Base-by-base conservation (phyloP, 1,140 invertebrate genomes). In the Cyclargus thomasi region DNA sequence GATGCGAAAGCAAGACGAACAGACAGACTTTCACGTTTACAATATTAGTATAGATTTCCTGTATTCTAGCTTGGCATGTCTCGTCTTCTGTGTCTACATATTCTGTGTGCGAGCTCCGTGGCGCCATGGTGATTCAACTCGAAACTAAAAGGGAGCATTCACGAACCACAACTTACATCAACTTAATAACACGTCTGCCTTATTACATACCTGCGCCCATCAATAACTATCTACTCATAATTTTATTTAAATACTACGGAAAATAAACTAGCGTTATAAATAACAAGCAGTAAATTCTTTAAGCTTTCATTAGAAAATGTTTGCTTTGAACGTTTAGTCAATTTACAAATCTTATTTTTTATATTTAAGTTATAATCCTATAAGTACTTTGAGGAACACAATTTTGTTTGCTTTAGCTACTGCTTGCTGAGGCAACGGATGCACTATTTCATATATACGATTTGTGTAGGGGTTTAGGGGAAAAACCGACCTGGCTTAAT, bases 101-200 rank as follows among this genome's bases (percentile, higher is more conserved):
- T 16, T 14, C 39, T 47, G 10, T 16, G 39, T 8, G 0, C 39
- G 39, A 47, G 39, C 39, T 47, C 39, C 10, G 73, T 82, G 81
- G 83, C 82, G 82, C 83, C 84, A 80, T 59, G 67, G 66, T 70
- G 63, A 72, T 39, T 63, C n/a, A 55, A 59, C 55, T 59, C 20
- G 21, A 21, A 20, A 20, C 55, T 59, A 59, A 59, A 59, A 59
- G 55, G 55, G 55, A 59, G 55, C 55, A 59, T 59, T 59, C 55
- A 59, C 55, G 55, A 59, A 20, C 55, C 55, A 21, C 55, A 59
- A 18, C 18, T 59, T 21, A 59, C 18, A 59, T 59, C 55, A 59
- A 11, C 18, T 59, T 59, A 59, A 59, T 59, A 21, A 59, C 55
- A 59, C 20, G 55, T 20, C 55, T 20, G 55, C 18, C 18, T 20